These are phyloP conservation scores for Chloroceryle inda DNA, from an alignment of 2,797 vertebrate species.

Conservation along the genomic window DNA sequence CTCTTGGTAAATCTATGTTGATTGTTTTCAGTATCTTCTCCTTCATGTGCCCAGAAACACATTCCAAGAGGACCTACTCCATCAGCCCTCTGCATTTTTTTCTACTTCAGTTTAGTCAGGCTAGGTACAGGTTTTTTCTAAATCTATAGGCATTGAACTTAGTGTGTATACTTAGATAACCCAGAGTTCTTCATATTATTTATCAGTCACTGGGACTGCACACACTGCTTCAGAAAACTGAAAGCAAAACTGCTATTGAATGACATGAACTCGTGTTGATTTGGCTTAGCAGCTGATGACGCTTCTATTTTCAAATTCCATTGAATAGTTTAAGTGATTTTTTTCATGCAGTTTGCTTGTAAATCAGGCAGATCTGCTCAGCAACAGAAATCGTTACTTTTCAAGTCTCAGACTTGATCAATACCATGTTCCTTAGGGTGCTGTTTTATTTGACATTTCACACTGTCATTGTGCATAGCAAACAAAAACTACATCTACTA, in stretches of 20 bases:
- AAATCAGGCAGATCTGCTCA: background rate
- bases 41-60: background rate
- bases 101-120: background rate
- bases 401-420: conserved; percentile 39
- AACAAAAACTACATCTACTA: background rate
- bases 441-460: conserved; percentile 37
- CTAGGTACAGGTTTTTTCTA: background rate
- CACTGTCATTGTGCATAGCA: conserved; percentile 13
- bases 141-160: background rate
- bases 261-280: background rate
- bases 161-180: background rate
- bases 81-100: background rate
- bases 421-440: background rate
- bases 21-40: background rate
- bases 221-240: background rate
- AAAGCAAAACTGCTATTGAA: background rate
- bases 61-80: background rate
- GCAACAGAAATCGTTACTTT: background rate
- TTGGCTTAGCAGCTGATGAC: background rate
- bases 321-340: background rate
- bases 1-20: background rate
- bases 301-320: background rate
- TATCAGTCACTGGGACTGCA: background rate
- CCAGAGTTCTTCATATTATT: background rate
- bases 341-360: background rate